Base-by-base conservation (phyloP, 2,888 invertebrate genomes). In the Pecten maximus region DNA sequence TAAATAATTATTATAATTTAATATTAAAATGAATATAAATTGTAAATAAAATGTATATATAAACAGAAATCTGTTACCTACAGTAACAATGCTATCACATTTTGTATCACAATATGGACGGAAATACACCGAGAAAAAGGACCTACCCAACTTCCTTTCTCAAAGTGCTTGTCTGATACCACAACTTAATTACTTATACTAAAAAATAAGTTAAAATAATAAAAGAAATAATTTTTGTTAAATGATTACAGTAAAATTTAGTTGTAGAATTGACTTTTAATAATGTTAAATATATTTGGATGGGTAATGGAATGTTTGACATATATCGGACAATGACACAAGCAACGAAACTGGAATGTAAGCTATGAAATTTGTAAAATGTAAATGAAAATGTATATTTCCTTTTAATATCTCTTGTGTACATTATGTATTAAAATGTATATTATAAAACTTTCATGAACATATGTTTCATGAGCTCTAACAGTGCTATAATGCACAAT, bases 361-460 rank as follows among this genome's bases (percentile, higher is more conserved):
- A 74, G 35, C 28, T 28, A 28, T 28, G 74, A 35, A 35, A 35
- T 12, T 23, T 74, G 28, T 54, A 74, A 74, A 74, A 28, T 74
- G 35, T 4, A 74, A 28, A 74, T 74, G 4, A 35, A 74, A 3
- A 35, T 74, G 74, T 74, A 74, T 35, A 74, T 74, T 23, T 74
- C 74, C 35, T 60, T 60, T 74, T 35, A 35, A 74, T 74, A 74
- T 74, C 28, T 74, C 10, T 35, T 74, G 28, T 74, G 74, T 35
- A 74, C 74, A 35, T 28, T 28, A 74, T 60, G 23, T 74, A 74
- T 35, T 74, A 74, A 74, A 74, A 74, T 74, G 74, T 74, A 74
- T 74, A 74, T 74, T 16, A 74, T 35, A 74, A 28, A 74, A 35
- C 28, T 35, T 54, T 54, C 23, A 28, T 74, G 23, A 74, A 74